A percentile compares a stretch with the other conserved stretches of the same genome.
Evolutionary conservation across 2,113 vertebrate species (phyloP).

Genomic region (Micronycteris hirsuta): DNA sequence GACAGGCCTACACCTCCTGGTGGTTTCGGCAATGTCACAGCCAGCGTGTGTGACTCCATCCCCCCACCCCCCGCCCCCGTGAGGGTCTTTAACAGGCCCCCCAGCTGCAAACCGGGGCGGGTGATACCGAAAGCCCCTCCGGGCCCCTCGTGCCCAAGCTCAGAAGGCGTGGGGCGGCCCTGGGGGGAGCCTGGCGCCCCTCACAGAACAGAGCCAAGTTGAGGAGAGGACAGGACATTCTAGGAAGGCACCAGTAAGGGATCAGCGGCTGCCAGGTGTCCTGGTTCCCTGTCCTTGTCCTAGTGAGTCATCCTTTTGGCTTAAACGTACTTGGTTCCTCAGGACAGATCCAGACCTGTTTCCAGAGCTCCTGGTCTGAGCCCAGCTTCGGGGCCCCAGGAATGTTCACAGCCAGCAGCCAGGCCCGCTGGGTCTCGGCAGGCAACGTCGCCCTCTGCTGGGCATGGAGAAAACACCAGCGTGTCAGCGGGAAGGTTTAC

Average conservation of each 20-base stretch:
- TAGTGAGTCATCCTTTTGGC: background rate
- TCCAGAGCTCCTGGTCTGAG: fast-evolving
- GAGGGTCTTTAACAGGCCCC: background rate
- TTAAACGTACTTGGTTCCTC: background rate
- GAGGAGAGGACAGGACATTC: fast-evolving
- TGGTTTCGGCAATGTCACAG: fast-evolving
- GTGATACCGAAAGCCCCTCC: fast-evolving
- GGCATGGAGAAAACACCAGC: fast-evolving
- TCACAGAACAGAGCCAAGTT: fast-evolving
- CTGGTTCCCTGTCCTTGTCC: background rate
- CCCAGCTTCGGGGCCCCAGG: fast-evolving
- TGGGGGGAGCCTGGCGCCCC: background rate
- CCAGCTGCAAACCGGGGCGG: fast-evolving
- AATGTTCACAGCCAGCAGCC: background rate
- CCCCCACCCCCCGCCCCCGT: too few relatives aligned
- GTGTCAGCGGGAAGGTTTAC: fast-evolving
- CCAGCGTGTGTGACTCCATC: fast-evolving
- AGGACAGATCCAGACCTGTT: fast-evolving
- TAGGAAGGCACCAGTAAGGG: fast-evolving
- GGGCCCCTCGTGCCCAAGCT: too few relatives aligned
- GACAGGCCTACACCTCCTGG: fast-evolving
- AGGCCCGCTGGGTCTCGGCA: fast-evolving
- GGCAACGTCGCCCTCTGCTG: slow-evolving; percentile 24
- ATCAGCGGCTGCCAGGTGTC: background rate
- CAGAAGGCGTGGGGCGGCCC: background rate